These are phyloP conservation scores for Marmota monax DNA, from an alignment of 2,113 vertebrate species.

Conservation along the genomic window DNA sequence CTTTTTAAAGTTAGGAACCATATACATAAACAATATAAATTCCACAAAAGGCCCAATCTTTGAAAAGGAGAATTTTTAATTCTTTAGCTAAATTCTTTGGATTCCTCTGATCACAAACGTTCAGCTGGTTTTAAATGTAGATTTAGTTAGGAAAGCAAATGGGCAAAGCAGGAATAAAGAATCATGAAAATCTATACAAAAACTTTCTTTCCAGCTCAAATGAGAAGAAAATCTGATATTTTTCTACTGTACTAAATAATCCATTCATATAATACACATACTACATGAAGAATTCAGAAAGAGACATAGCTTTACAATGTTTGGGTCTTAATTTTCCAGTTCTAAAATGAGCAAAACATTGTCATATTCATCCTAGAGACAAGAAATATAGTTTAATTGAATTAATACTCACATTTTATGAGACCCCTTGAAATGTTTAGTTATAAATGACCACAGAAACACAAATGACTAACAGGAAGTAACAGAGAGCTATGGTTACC, in stretches of 20 bases:
- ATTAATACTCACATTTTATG: background rate
- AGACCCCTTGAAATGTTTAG: conserved; percentile 43
- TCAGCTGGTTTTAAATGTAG: background rate
- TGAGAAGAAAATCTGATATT: background rate
- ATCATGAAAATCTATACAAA: conserved; percentile 46
- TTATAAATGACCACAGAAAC: conserved; percentile 61
- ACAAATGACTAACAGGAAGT: conserved; percentile 63
- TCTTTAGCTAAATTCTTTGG: conserved; percentile 4
- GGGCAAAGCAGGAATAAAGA: conserved; percentile 45
- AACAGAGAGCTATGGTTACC: background rate
- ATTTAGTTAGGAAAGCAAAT: background rate
- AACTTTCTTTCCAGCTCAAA: conserved; percentile 40
- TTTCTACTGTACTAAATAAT: background rate
- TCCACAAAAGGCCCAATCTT: background rate
- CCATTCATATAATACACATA: background rate
- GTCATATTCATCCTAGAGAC: background rate
- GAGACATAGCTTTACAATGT: conserved; percentile 13
- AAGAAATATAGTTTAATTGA: conserved; percentile 51
- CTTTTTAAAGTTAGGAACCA: background rate
- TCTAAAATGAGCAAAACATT: conserved; percentile 56
- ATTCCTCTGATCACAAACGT: background rate
- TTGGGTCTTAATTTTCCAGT: conserved; percentile 1
- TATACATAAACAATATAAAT: background rate
- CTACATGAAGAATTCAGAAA: background rate
- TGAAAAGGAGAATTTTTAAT: conserved; percentile 23